Evolutionary conservation across 2,797 vertebrate species (phyloP).

Genomic region (Pteropus rufus): DNA sequence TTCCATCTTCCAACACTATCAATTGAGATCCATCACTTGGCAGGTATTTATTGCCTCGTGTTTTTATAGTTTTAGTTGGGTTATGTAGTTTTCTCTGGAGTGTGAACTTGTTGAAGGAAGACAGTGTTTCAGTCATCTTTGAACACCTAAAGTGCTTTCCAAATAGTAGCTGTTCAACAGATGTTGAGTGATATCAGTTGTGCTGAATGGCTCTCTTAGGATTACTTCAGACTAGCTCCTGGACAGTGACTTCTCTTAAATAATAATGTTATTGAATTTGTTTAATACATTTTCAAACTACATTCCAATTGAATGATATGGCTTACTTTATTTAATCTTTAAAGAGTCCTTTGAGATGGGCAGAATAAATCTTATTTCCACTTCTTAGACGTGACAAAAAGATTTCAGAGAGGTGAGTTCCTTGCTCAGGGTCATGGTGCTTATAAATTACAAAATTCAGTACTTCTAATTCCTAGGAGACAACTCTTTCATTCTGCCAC

Average conservation of each 20-base stretch:
- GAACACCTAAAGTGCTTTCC: not conserved
- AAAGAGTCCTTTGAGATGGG: slow-evolving; percentile 45
- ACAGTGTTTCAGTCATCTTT: not conserved
- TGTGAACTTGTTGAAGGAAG: not conserved
- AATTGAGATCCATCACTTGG: not conserved
- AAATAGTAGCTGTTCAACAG: not conserved
- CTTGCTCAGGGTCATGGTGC: slow-evolving; percentile 8
- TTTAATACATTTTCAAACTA: slow-evolving; percentile 53
- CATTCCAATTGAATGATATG: slow-evolving; percentile 46
- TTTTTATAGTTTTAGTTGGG: not conserved
- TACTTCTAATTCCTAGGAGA: not conserved
- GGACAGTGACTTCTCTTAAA: slow-evolving; percentile 31
- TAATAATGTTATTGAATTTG: slow-evolving; percentile 57
- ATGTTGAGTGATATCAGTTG: not conserved
- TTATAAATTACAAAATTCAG: slow-evolving; percentile 56
- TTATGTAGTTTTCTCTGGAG: not conserved
- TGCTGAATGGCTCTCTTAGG: not conserved
- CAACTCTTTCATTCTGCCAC: not conserved
- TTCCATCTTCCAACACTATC: not conserved
- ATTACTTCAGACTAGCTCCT: not conserved
- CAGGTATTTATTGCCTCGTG: not conserved
- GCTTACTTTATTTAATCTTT: slow-evolving; percentile 57
- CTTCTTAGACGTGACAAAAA: slow-evolving; percentile 52
- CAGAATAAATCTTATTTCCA: slow-evolving; percentile 59
- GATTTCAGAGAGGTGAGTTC: slow-evolving; percentile 32